Conservation (phyloP, 2,797 vertebrate genomes). For the Leptodactylus fallax region DNA sequence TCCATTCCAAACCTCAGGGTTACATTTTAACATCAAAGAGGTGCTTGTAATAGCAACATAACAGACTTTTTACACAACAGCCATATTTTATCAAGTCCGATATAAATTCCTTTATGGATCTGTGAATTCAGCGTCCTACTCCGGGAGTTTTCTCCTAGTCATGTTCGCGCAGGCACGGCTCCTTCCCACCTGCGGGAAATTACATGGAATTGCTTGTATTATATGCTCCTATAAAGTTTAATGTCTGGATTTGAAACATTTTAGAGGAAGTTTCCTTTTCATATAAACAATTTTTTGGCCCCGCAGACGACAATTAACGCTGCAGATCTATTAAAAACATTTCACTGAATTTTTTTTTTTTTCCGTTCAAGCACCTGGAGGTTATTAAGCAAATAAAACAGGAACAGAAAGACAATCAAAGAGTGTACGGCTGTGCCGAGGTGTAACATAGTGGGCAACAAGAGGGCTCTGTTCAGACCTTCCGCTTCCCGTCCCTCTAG, state of each 20-base stretch:
- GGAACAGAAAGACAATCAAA: constrained; percentile 46
- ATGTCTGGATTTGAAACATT: constrained; percentile 9
- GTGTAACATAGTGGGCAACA: constrained; percentile 11
- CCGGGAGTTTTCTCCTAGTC: not conserved
- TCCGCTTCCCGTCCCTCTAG: constrained; percentile 21
- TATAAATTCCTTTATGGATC: constrained; percentile 1
- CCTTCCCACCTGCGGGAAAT: constrained; percentile 47
- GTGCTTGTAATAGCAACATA: too few relatives aligned
- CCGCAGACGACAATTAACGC: not conserved
- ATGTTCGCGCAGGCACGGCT: not conserved
- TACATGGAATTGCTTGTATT: constrained; percentile 48
- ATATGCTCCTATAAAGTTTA: constrained; percentile 50
- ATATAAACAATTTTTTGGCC: constrained; percentile 26
- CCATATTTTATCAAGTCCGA: too few relatives aligned
- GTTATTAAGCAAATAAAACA: constrained; percentile 25
- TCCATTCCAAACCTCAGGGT: too few relatives aligned
- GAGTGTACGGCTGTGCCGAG: not conserved
- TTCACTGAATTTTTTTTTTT: not conserved
- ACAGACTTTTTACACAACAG: too few relatives aligned
- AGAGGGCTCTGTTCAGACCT: constrained; percentile 8
- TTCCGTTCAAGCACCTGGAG: constrained; percentile 25
- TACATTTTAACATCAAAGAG: too few relatives aligned
- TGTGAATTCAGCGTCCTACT: not conserved
- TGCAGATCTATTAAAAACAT: not conserved
- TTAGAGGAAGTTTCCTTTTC: constrained; percentile 32